Percentiles rank a stretch among this genome's conserved stretches.
These are phyloP conservation scores for Ectemnius continuus DNA, from an alignment of 2,888 invertebrate species.

Conservation along the genomic window DNA sequence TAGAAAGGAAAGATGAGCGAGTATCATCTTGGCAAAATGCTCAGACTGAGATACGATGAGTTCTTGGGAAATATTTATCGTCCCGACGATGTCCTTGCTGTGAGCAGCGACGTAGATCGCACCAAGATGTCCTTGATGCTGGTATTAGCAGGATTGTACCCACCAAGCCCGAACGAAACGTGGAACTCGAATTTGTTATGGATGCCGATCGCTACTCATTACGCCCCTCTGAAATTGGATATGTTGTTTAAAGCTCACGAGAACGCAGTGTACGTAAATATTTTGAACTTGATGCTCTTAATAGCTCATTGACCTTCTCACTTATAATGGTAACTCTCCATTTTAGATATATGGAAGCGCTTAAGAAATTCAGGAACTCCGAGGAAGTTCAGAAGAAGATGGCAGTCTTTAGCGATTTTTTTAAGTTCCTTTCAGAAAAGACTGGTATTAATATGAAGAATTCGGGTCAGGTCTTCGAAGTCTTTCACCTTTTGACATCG, in stretches of 20 bases:
- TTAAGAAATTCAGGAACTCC: slow-evolving; percentile 28
- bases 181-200: slow-evolving; percentile 59
- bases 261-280: slow-evolving; percentile 48
- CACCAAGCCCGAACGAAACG: slow-evolving; percentile 35
- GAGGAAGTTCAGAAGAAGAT: slow-evolving; percentile 31
- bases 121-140: slow-evolving; percentile 63
- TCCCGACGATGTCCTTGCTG: slow-evolving; percentile 53
- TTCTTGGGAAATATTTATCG: slow-evolving; percentile 56
- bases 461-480: slow-evolving; percentile 29
- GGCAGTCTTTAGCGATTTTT: slow-evolving; percentile 29
- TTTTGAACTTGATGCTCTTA: too few species aligned
- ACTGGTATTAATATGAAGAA: slow-evolving; percentile 42
- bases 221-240: slow-evolving; percentile 57
- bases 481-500: slow-evolving; percentile 44
- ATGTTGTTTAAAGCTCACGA: slow-evolving; percentile 44
- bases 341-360: slow-evolving; percentile 45
- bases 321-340: too few species aligned
- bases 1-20: slow-evolving; percentile 63
- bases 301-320: too few species aligned
- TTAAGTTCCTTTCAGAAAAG: slow-evolving; percentile 38
- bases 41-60: slow-evolving; percentile 55
- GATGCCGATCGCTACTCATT: slow-evolving; percentile 57
- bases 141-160: slow-evolving; percentile 61
- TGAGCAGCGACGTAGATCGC: slow-evolving; percentile 53
- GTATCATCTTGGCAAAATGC: slow-evolving; percentile 57